Base-by-base conservation (phyloP, 2,797 vertebrate genomes). In the Microctenopoma lineatum region DNA sequence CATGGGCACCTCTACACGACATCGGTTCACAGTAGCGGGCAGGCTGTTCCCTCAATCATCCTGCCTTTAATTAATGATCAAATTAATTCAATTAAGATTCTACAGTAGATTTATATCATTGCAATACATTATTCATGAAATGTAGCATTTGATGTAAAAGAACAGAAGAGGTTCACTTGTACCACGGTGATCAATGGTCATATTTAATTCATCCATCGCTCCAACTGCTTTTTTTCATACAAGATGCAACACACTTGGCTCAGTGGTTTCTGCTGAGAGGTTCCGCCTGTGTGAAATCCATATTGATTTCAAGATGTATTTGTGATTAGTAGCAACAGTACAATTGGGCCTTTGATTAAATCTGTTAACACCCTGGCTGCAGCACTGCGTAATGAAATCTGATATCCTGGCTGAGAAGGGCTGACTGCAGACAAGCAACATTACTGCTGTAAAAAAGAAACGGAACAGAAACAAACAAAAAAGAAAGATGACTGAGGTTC, bases 281-380 rank as follows among this genome's bases (percentile, higher is more conserved):
- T 58, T 62, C 18, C 53, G 67, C 74, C 4, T 45, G 16, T 83
- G 77, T 82, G 77, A 75, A 80, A 83, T 58, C 36, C 73, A 81
- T 81, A 88, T 89, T 84, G 75, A 85, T 90, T 69, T 72, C 38
- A 16, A 62, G 50, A 62, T 58, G 47, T 73, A 78, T 85, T 68
- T 86, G 79, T 83, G 73, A 84, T 84, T 82, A 75, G 81, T 75
- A 73, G 75, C 71, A 79, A 79, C 38, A 48, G 66, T 78, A 76
- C 14, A 56, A 86, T 87, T 84, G 84, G 66, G 85, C 12, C 59
- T 61, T 60, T 79, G 81, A 92, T 92, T 79, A 89, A 87, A 90
- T 82, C 73, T 63, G 58, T 59, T 41, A 61, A 64, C 26, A 52
- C 50, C 66, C 58, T 25, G 26, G 57, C 51, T 48, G 75, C 53